A percentile compares a stretch with the other conserved stretches of the same genome.
Conservation (phyloP, 2,797 vertebrate species). For the Leuciscus waleckii region DNA sequence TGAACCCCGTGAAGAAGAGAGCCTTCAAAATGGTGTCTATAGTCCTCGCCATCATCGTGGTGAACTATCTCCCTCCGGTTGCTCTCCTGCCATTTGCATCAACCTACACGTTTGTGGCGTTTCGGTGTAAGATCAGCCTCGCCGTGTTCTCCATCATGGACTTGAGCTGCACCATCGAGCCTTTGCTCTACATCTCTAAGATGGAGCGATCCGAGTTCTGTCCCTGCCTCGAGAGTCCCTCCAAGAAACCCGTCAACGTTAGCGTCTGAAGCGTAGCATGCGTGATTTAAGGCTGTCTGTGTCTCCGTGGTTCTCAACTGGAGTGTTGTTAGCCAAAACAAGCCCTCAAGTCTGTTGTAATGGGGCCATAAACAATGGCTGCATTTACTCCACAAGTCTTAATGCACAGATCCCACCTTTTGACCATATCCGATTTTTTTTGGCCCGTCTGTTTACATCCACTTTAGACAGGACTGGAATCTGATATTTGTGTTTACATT, state of each 20-base stretch:
- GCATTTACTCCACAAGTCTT: too few species aligned
- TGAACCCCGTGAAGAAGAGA: slow-evolving; percentile 80
- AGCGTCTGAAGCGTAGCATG: slow-evolving; percentile 42
- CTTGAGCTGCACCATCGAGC: slow-evolving; percentile 80
- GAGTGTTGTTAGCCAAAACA: not conserved
- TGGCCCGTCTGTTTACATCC: too few species aligned
- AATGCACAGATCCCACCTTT: too few species aligned
- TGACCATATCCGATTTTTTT: too few species aligned
- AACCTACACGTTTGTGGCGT: slow-evolving; percentile 67
- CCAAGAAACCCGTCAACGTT: slow-evolving; percentile 42
- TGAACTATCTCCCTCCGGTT: slow-evolving; percentile 77
- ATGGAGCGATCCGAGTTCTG: slow-evolving; percentile 59
- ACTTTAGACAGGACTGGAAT: too few species aligned
- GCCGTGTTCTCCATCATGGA: slow-evolving; percentile 79
- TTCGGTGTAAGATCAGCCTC: slow-evolving; percentile 73
- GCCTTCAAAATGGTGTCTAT: slow-evolving; percentile 78
- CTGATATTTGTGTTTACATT: too few species aligned
- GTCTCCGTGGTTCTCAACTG: not conserved
- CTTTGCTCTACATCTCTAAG: slow-evolving; percentile 77
- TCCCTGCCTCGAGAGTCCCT: slow-evolving; percentile 55
- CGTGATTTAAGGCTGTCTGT: not conserved
- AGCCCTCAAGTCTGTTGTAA: not conserved
- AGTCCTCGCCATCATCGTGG: slow-evolving; percentile 74
- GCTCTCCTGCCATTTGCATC: slow-evolving; percentile 76
- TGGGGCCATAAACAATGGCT: too few species aligned